Evolutionary conservation across 2,888 invertebrate genomes (phyloP), one percentile per base, ranked within the genome.

Genomic region (Leptopilina drosophilae): DNA sequence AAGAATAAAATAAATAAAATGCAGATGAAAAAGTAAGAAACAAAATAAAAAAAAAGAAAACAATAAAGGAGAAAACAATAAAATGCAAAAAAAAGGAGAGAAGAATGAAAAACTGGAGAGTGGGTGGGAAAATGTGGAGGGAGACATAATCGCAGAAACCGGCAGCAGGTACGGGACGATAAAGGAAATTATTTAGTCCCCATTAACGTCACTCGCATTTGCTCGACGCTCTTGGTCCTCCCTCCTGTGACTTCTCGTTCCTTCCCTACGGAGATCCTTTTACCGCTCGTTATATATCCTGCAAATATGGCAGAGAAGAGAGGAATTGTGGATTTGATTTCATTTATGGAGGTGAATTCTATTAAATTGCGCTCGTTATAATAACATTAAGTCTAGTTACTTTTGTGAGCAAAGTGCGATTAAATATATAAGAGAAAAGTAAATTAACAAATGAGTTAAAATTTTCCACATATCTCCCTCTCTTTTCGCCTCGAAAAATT

Each of bases 131-230:
- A 81, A 62, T 49, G 75, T 73, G 75, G 76, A 77, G 83, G 81
- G 84, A 83, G 81, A 59, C 67, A 81, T 78, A 80, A 82, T 84
- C 80, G 81, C 77, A 78, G 81, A 79, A 79, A 80, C 81, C 79
- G 81, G 80, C 77, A 80, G 80, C 66, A 82, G 83, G 80, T 84
- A 84, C 80, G 83, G 84, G 80, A 87, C 85, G 88, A 87, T 82
- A 86, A 87, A 87, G 87, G 87, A 87, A 89, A 90, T 90, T 90
- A 90, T 90, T 90, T 89, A 89, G 88, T 86, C 86, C 87, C 89
- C 87, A 89, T 90, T 89, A 89, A 89, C 87, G 90, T 90, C 89
- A 90, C 84, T 89, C 86, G 88, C 89, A 89, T 87, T 90, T 88
- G 85, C 84, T 84, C 84, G 84, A 82, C 82, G 81, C 82, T 84